Conservation (phyloP, 2,797 vertebrate species). For the Cyprinella venusta region DNA sequence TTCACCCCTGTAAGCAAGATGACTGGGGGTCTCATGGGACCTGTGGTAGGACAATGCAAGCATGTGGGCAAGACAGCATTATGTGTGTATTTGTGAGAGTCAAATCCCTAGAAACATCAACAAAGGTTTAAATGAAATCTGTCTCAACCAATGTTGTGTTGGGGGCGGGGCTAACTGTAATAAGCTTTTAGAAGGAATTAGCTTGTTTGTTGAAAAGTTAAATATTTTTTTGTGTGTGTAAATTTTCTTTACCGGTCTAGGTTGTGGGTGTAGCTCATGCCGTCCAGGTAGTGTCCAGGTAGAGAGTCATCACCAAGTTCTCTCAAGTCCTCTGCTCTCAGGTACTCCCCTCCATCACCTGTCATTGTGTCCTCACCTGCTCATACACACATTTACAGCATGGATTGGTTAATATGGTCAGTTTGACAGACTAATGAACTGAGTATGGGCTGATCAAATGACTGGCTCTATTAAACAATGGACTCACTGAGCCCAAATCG, state of each 20-base stretch:
- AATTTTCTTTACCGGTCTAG: conserved; percentile 85
- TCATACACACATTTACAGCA: conserved; percentile 9
- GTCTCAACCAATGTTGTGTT: neutral
- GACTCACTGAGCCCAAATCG: neutral
- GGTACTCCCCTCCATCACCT: conserved; percentile 94
- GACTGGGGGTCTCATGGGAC: conserved; percentile 85
- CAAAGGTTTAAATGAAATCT: neutral
- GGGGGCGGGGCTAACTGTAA: neutral
- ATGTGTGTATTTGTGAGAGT: neutral
- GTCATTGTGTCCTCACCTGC: conserved; percentile 97
- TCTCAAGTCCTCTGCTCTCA: conserved; percentile 92
- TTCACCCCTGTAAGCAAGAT: conserved; percentile 87
- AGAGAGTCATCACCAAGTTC: conserved; percentile 96
- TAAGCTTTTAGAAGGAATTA: neutral
- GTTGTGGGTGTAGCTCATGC: conserved; percentile 94
- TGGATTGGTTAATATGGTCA: neutral
- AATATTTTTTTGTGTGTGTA: conserved; percentile 12
- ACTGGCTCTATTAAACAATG: neutral
- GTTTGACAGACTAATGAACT: neutral
- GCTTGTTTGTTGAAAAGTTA: neutral
- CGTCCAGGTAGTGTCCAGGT: conserved; percentile 92
- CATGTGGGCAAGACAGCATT: conserved; percentile 1
- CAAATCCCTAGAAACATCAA: neutral
- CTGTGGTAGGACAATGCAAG: conserved; percentile 74
- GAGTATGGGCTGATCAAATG: neutral